Base-by-base conservation (phyloP, 2,888 invertebrate genomes). In the Polymixis flavicincta region DNA sequence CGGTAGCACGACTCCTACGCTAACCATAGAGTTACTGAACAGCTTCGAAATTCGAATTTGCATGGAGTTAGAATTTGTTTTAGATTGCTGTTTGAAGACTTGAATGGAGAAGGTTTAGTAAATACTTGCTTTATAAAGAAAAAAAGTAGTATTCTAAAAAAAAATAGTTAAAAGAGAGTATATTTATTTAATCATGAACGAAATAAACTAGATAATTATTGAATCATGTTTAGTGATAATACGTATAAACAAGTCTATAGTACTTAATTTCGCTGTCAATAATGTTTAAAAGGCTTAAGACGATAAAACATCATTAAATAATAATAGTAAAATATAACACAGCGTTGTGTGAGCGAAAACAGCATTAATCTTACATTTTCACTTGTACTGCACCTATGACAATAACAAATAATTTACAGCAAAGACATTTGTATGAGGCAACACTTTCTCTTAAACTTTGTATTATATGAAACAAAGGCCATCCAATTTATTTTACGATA, bases 321-420 rank as follows among this genome's bases (percentile, higher is more conserved):
- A 67, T 28, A n/a, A 48, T 22, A 54, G 4, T 25, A 14, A 45
- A 69, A 19, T 48, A 61, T 68, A 64, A 25, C 14, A 55, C 45
- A 42, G 8, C 7, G 13, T 50, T 28, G 42, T 64, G 22, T 37
- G 14, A 61, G 68, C 71, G 64, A 71, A 74, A 74, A 85, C 32
- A 66, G 8, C 52, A 68, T 66, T 68, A 50, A 73, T 82, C 59
- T 67, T 45, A 70, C 54, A 77, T 79, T 84, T 85, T 80, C 84
- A 76, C 75, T 69, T 66, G 50, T 59, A 70, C 71, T 54, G 71
- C 52, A 63, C 68, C 64, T 86, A 74, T 55, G 61, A 86, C 84
- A 85, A 85, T 83, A 83, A 79, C 86, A 86, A 84, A 86, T 77
- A 84, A 86, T 84, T 80, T 74, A 74, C 70, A 63, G 68, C 37